A percentile compares a stretch with the other conserved stretches of the same genome.
phyloP scores from a whole-genome alignment of 2,888 invertebrate genomes.

The Nudaria mundana region DNA sequence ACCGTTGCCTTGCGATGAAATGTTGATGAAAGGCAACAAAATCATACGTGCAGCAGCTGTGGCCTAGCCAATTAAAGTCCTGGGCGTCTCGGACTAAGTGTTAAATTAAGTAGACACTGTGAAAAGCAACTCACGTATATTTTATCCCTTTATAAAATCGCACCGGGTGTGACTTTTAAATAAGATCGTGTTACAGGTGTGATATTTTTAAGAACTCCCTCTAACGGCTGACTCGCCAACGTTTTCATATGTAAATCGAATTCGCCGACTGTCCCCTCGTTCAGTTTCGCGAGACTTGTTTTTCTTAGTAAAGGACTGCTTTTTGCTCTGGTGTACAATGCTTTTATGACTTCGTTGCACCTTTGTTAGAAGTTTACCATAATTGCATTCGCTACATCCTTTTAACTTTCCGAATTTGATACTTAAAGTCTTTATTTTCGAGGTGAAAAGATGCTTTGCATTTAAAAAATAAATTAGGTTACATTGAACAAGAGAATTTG shows the following conservation, averaged over 20 bases:
- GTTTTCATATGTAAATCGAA: slow-evolving; percentile 64
- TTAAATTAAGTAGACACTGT: no score
- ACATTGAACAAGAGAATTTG: background rate
- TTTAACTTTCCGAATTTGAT: slow-evolving; percentile 27
- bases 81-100: no score
- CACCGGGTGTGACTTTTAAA: slow-evolving; percentile 63
- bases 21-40: no score
- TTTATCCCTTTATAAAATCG: slow-evolving; percentile 52
- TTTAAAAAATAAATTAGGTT: slow-evolving; percentile 13
- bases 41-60: no score
- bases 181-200: slow-evolving; percentile 56
- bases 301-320: slow-evolving; percentile 39
- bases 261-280: slow-evolving; percentile 30
- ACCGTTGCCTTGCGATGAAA: no score
- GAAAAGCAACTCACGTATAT: slow-evolving; percentile 38
- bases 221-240: slow-evolving; percentile 39
- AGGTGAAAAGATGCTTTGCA: slow-evolving; percentile 14
- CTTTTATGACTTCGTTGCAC: slow-evolving; percentile 39
- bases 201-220: slow-evolving; percentile 46
- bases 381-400: slow-evolving; percentile 37
- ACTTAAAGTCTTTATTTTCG: slow-evolving; percentile 21
- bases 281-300: slow-evolving; percentile 30
- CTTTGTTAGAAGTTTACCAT: slow-evolving; percentile 36
- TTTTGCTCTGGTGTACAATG: slow-evolving; percentile 35
- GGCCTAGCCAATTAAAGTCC: no score